Conservation (phyloP, 2,113 vertebrate genomes). For the Bubo bubo region DNA sequence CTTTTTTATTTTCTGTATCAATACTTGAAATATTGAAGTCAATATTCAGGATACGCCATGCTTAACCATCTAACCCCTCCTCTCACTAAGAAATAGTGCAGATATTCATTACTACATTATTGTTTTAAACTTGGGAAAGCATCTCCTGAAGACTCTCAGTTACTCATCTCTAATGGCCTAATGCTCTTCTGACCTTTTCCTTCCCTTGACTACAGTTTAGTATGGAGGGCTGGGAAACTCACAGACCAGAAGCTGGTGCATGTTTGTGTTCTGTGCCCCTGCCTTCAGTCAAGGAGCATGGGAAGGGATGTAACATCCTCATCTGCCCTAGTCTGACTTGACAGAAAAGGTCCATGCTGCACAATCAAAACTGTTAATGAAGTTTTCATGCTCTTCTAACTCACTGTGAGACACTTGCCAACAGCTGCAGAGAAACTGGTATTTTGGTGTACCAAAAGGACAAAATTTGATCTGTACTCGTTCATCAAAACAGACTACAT, state of each 20-base stretch:
- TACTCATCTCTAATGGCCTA: neutral
- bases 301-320: neutral
- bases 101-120: neutral
- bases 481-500: neutral
- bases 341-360: neutral
- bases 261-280: neutral
- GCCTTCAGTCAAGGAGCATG: neutral
- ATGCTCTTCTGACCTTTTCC: neutral
- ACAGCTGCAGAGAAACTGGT: neutral
- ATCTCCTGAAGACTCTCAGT: neutral
- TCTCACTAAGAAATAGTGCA: neutral
- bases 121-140: neutral
- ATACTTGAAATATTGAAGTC: neutral
- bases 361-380: neutral
- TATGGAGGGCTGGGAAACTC: too few relatives aligned
- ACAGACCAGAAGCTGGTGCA: neutral
- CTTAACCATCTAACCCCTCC: neutral
- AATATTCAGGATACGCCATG: neutral
- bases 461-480: neutral
- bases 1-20: neutral
- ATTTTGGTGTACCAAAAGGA: neutral
- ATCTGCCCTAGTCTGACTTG: neutral
- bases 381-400: neutral
- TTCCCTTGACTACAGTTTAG: neutral
- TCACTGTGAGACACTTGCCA: too few relatives aligned